These are phyloP conservation scores for Ivindomyrus marchei DNA, from an alignment of 2,113 vertebrate species.

Conservation along the genomic window DNA sequence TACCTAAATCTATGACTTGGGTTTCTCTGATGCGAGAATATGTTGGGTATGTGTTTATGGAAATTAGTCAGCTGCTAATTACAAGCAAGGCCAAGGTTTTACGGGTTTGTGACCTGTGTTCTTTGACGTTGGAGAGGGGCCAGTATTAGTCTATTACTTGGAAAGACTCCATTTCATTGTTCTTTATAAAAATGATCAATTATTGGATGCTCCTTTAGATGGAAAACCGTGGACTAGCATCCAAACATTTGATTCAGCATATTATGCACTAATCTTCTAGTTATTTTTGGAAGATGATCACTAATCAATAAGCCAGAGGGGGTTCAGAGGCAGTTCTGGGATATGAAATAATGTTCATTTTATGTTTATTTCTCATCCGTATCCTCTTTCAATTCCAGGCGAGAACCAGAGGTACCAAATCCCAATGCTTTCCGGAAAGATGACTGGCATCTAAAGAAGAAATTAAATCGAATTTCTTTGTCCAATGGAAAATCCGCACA, in stretches of 20 bases:
- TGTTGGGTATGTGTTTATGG: not conserved
- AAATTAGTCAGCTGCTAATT: not conserved
- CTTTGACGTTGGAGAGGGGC: not conserved
- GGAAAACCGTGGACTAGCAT: not conserved
- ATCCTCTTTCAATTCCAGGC: not conserved
- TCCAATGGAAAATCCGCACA: not conserved
- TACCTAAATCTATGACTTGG: not conserved
- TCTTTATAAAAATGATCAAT: not conserved
- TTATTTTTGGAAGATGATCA: not conserved
- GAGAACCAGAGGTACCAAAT: not conserved
- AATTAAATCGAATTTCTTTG: not conserved
- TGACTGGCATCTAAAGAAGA: not conserved
- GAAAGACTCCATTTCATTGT: not conserved
- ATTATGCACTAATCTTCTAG: not conserved
- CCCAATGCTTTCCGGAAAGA: not conserved
- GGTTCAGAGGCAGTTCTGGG: not conserved
- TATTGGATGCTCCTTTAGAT: not conserved
- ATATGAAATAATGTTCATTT: not conserved
- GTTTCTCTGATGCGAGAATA: not conserved
- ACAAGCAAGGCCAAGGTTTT: not conserved
- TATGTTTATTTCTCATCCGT: not conserved
- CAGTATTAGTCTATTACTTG: not conserved
- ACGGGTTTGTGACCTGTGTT: not conserved
- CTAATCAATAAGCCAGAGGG: not conserved
- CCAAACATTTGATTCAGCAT: not conserved